These are phyloP conservation scores for Periophthalmus magnuspinnatus DNA, from an alignment of 2,797 vertebrate genomes.

Conservation along the genomic window DNA sequence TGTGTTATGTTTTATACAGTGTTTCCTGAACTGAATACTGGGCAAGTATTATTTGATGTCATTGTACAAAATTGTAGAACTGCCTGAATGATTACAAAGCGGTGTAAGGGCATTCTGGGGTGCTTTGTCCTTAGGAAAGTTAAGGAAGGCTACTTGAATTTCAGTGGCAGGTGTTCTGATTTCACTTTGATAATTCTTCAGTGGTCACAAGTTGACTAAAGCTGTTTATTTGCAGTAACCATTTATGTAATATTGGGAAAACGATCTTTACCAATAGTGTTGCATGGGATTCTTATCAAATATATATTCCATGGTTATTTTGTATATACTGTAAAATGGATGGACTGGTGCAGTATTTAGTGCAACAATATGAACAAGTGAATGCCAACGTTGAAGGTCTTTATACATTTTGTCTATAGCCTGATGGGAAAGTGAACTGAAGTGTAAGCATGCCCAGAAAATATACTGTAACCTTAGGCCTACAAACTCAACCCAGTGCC, in stretches of 20 bases:
- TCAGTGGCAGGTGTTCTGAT: constrained; percentile 30
- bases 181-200: constrained; percentile 28
- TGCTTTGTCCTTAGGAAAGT: constrained; percentile 27
- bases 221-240: constrained; percentile 23
- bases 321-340: constrained; percentile 58
- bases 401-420: constrained; percentile 54
- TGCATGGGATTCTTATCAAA: constrained; percentile 71
- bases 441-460: constrained; percentile 67
- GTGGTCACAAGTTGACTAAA: constrained; percentile 17
- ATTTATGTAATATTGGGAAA: constrained; percentile 9
- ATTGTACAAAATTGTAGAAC: constrained; percentile 39
- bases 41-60: constrained; percentile 43
- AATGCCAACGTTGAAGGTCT: constrained; percentile 59
- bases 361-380: constrained; percentile 53
- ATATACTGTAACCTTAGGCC: constrained; percentile 42
- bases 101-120: constrained; percentile 52
- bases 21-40: constrained; percentile 56
- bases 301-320: constrained; percentile 53
- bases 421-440: constrained; percentile 52
- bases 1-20: constrained; percentile 20
- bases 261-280: constrained; percentile 25
- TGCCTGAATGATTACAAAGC: constrained; percentile 34
- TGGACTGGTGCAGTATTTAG: constrained; percentile 54
- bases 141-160: constrained; percentile 20
- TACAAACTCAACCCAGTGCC: constrained; percentile 75